A percentile compares a stretch with the other conserved stretches of the same genome.
These are phyloP conservation scores for Trissolcus basalis DNA, from an alignment of 1,140 invertebrate species.

Conservation along the genomic window DNA sequence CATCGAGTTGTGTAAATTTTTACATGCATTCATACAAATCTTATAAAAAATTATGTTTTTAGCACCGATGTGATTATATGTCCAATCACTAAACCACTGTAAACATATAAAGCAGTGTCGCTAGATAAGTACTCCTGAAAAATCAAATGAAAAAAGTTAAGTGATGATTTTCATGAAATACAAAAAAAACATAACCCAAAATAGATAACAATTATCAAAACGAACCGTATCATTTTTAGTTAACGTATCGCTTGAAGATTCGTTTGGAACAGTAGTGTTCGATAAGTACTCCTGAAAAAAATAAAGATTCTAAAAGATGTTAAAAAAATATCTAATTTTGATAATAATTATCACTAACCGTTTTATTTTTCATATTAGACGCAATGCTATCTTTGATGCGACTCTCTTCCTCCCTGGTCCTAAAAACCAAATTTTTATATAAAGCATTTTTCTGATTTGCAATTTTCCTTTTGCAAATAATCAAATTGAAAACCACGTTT, in stretches of 20 bases:
- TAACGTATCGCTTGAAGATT: no score
- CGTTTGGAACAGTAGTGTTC: no score
- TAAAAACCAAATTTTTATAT: conserved; percentile 59
- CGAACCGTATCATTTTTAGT: no score
- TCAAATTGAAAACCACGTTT: conserved; percentile 8
- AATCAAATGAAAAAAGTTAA: conserved; percentile 1
- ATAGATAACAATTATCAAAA: no score
- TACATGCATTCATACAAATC: conserved; percentile 81
- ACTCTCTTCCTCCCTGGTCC: conserved; percentile 72
- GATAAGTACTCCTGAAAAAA: no score
- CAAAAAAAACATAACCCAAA: no score
- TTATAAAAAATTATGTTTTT: conserved; percentile 74
- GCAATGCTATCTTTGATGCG: conserved; percentile 11
- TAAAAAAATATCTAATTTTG: no score
- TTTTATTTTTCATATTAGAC: no score
- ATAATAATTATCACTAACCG: no score
- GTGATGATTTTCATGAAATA: no score
- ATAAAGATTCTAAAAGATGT: no score
- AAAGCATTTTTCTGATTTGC: no score
- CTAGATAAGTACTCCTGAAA: conserved; percentile 48
- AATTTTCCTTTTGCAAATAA: neutral
- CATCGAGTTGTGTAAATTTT: conserved; percentile 82
- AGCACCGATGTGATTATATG: conserved; percentile 67
- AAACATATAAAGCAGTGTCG: conserved; percentile 70
- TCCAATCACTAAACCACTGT: conserved; percentile 66